Evolutionary conservation across 2,888 invertebrate species (phyloP), one percentile per base, ranked within the genome.

Genomic region (Lypha dubia): DNA sequence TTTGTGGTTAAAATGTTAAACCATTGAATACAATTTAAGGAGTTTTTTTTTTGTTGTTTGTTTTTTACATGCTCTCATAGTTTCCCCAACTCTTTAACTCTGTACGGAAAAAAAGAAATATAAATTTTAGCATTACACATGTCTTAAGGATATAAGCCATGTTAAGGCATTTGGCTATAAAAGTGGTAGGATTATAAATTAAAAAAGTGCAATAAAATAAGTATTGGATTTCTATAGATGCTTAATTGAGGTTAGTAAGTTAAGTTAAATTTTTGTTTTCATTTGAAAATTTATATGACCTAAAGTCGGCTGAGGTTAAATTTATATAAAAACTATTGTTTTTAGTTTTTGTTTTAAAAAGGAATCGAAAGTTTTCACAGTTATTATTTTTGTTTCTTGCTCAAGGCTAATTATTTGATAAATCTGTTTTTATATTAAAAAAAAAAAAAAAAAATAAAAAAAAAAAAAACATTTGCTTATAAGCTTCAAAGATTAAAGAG

Each of bases 1-100:
- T 73, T 84, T 84, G 80, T 84, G 84, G 80, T 81, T 77, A 68
- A 84, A 84, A 81, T 84, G 60, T 73, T 76, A 76, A 65, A 76
- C 60, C 76, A 76, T 74, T 79, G 38, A 38, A 15, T 67, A 79
- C 68, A 65, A 56, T 79, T 79, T 73, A 74, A 77, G 60, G 49
- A 9, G 13, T 32, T 56, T 63, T 60, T 44, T n/a, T 17, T n/a
- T n/a, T n/a, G n/a, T n/a, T n/a, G n/a, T n/a, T n/a, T n/a, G n/a
- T n/a, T n/a, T n/a, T 17, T 58, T 58, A 0, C 5, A 11, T 35
- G 1, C 38, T 20, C 20, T 22, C 11, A 6, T 15, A 41, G 5
- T 15, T 15, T 24, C n/a, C 41, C 13, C 9, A 3, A 0, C 20
- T 20, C 22, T 46, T 1, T 24, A n/a, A n/a, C 5, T 44, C n/a